Conservation (phyloP, 2,113 vertebrate species). For the Myotis davidii region DNA sequence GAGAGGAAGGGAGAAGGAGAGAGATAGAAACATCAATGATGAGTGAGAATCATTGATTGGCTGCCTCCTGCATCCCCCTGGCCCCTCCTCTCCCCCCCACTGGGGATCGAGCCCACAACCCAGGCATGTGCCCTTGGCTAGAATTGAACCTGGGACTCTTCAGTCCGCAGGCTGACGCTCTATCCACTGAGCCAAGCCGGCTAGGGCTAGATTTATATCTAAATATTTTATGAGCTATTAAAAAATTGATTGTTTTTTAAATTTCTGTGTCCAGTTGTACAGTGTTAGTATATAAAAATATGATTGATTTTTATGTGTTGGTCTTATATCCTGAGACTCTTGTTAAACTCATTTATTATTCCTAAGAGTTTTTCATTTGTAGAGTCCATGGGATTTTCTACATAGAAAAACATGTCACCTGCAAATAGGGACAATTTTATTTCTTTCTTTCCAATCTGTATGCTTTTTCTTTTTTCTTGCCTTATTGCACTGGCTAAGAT, state of each 20-base stretch:
- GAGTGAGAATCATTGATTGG: no score
- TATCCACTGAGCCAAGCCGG: no score
- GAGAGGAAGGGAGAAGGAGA: no score
- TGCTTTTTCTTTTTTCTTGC: background rate
- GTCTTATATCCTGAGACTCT: background rate
- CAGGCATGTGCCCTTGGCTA: no score
- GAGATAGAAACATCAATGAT: no score
- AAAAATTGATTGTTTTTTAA: background rate
- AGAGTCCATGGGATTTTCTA: background rate
- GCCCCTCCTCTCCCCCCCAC: no score
- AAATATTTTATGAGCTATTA: conserved; percentile 23
- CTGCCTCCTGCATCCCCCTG: no score
- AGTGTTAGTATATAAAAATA: background rate
- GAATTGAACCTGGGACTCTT: no score
- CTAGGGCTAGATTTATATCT: background rate
- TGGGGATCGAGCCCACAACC: no score
- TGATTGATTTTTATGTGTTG: background rate
- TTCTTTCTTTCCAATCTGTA: background rate
- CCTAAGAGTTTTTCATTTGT: background rate
- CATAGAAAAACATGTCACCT: conserved; percentile 1
- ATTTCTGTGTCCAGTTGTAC: background rate
- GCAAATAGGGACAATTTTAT: background rate
- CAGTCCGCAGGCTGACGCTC: no score
- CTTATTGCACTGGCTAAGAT: background rate
- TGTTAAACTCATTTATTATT: background rate